Percentiles rank a stretch among this genome's conserved stretches.
Evolutionary conservation across 1,140 invertebrate species (phyloP).

Genomic region (Lasaia peninsularis): DNA sequence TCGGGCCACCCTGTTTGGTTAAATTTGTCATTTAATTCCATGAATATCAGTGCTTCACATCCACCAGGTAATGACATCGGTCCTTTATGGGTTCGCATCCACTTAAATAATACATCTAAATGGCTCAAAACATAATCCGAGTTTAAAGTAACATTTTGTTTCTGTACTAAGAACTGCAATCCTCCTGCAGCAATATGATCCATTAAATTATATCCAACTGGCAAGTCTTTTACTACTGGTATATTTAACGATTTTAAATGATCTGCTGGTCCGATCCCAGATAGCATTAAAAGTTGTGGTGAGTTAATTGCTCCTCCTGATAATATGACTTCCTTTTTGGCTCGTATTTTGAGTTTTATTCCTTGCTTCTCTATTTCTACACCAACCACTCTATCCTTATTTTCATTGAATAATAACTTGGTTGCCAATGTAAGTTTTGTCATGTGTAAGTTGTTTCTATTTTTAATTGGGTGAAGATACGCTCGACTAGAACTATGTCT

Average conservation of each 20-base stretch:
- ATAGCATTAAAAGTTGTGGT: slow-evolving; percentile 88
- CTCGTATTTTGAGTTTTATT: slow-evolving; percentile 77
- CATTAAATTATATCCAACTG: slow-evolving; percentile 88
- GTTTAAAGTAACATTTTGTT: slow-evolving; percentile 50
- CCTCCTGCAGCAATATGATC: slow-evolving; percentile 87
- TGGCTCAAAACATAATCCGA: slow-evolving; percentile 58
- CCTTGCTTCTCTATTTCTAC: slow-evolving; percentile 79
- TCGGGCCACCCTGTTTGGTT: slow-evolving; percentile 83
- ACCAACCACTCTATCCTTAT: slow-evolving; percentile 80
- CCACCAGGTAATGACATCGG: slow-evolving; percentile 88
- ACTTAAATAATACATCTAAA: slow-evolving; percentile 71
- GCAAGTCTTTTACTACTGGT: slow-evolving; percentile 82
- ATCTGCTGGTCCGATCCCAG: slow-evolving; percentile 85
- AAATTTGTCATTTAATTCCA: slow-evolving; percentile 83
- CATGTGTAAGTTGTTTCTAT: slow-evolving; percentile 82
- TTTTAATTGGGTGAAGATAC: slow-evolving; percentile 82
- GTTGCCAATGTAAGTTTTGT: slow-evolving; percentile 82
- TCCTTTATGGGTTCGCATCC: slow-evolving; percentile 71
- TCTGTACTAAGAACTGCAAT: slow-evolving; percentile 82
- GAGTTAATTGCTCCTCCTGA: slow-evolving; percentile 86
- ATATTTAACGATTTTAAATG: slow-evolving; percentile 82
- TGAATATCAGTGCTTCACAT: slow-evolving; percentile 87
- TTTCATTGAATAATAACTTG: slow-evolving; percentile 85
- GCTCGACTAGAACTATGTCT: slow-evolving; percentile 86
- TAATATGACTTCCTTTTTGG: slow-evolving; percentile 86